Percentiles rank a stretch among this genome's conserved stretches.
These are phyloP conservation scores for Theretra japonica DNA, from an alignment of 2,888 invertebrate species.

Conservation along the genomic window DNA sequence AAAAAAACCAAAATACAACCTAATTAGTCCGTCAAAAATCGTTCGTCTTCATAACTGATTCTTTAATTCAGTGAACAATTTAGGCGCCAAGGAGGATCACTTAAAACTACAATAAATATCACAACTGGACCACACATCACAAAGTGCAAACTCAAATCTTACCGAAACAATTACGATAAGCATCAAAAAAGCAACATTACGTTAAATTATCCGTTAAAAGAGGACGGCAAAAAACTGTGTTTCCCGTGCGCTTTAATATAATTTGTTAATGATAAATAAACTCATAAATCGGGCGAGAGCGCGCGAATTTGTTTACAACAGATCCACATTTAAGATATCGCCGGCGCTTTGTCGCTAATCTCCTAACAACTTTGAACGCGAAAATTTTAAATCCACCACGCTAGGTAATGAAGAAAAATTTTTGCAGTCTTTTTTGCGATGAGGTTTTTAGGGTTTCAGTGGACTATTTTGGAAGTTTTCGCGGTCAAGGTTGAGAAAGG, in stretches of 20 bases:
- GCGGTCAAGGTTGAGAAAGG: conserved; percentile 13
- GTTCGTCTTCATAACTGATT: too few species aligned
- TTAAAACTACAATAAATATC: background rate
- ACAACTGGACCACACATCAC: background rate
- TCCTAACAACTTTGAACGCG: conserved; percentile 81
- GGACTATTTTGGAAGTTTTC: background rate
- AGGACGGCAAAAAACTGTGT: conserved; percentile 73
- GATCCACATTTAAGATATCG: conserved; percentile 84
- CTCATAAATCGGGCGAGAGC: conserved; percentile 79
- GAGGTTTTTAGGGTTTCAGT: background rate
- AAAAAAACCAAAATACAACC: too few species aligned
- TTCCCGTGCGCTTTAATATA: conserved; percentile 79
- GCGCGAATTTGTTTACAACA: conserved; percentile 84
- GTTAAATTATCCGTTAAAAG: conserved; percentile 62
- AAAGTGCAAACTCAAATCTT: conserved; percentile 38
- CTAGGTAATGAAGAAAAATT: conserved; percentile 75
- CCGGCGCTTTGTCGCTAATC: conserved; percentile 82
- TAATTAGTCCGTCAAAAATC: too few species aligned
- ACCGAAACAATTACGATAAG: conserved; percentile 67
- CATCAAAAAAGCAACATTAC: conserved; percentile 63
- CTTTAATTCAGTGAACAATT: too few species aligned
- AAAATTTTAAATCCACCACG: conserved; percentile 77
- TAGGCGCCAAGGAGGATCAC: too few species aligned
- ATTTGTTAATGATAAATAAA: conserved; percentile 86
- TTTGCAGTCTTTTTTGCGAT: conserved; percentile 44